phyloP scores from a whole-genome alignment of 64 coral and sea anemone species.

The Pocillopora verrucosa region DNA sequence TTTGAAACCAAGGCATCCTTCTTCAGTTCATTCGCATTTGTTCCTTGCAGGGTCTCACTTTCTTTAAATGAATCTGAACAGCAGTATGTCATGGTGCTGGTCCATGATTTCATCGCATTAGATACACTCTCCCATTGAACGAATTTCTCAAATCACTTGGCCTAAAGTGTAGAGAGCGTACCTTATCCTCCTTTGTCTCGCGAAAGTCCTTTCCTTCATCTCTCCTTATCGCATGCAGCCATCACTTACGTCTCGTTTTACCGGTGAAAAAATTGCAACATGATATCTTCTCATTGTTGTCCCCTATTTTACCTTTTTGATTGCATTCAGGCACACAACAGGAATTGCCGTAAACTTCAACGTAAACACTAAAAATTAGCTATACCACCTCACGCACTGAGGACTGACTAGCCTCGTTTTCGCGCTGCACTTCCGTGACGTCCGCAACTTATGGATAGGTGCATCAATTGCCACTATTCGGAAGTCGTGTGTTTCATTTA shows the following conservation, averaged over 20 bases:
- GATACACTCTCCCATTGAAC: conserved; percentile 37
- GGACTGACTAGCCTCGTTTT: not conserved
- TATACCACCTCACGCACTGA: not conserved
- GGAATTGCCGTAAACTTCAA: not conserved
- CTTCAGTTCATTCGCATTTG: no score
- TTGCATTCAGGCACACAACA: conserved; percentile 63
- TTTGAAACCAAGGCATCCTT: no score
- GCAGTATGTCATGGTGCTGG: no score
- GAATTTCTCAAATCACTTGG: conserved; percentile 34
- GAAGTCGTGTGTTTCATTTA: no score
- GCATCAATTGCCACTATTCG: no score
- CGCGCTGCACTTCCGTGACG: no score
- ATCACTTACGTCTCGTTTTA: conserved; percentile 7
- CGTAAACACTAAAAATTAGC: not conserved
- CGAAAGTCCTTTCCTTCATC: conserved; percentile 56
- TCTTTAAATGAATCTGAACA: no score
- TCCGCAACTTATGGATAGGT: no score
- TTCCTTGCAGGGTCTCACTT: no score
- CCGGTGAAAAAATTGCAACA: conserved; percentile 62
- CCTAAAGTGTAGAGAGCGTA: conserved; percentile 58
- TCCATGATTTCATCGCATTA: not conserved
- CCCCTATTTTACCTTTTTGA: conserved; percentile 36
- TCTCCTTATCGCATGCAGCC: conserved; percentile 58
- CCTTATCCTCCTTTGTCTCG: conserved; percentile 15
- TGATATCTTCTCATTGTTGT: conserved; percentile 34